Base-by-base conservation (phyloP, 2,113 vertebrate genomes). In the Phoenicopterus ruber region DNA sequence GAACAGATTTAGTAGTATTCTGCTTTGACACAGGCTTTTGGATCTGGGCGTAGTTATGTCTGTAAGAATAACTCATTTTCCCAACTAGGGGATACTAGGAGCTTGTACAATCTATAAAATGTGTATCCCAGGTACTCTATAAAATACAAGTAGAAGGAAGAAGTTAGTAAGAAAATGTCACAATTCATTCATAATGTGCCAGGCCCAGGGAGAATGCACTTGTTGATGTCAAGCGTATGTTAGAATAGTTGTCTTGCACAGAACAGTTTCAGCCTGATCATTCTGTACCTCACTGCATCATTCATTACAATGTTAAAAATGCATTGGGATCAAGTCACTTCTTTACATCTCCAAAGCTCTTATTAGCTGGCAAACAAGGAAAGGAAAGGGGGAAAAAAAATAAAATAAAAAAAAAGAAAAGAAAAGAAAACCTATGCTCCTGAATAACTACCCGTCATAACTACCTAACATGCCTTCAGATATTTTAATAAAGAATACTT, bases 401-500 rank as follows among this genome's bases (percentile, higher is more conserved):
- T 25, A 11, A 0, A 5, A 2, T 19, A 72, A 4, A n/a, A n/a
- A n/a, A n/a, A n/a, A n/a, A n/a, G n/a, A n/a, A 40, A 15, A 72
- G 5, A 20, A 31, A 49, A 86, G 17, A 49, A 63, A 52, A 36
- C 29, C n/a, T 79, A 7, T 92, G 44, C 22, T 93, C 3, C 74
- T 91, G 73, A 95, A 52, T 94, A 89, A 67, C 76, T 88, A 89
- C 72, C 52, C 92, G 80, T 94, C 69, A 87, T 79, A 93, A 82
- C 86, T 91, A 72, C 86, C 55, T 91, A 32, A 65, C 61, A 31
- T 94, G 62, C 86, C 93, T 91, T 91, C 83, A 93, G 80, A 91
- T 93, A 94, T 90, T 97, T 96, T 96, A 97, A 96, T 97, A 95
- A 96, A 91, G 91, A 91, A 79, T 91, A 91, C 61, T 86, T 92